These are phyloP conservation scores for Hirtodrosophila histrioides DNA, from an alignment of 2,888 invertebrate species.

Conservation along the genomic window DNA sequence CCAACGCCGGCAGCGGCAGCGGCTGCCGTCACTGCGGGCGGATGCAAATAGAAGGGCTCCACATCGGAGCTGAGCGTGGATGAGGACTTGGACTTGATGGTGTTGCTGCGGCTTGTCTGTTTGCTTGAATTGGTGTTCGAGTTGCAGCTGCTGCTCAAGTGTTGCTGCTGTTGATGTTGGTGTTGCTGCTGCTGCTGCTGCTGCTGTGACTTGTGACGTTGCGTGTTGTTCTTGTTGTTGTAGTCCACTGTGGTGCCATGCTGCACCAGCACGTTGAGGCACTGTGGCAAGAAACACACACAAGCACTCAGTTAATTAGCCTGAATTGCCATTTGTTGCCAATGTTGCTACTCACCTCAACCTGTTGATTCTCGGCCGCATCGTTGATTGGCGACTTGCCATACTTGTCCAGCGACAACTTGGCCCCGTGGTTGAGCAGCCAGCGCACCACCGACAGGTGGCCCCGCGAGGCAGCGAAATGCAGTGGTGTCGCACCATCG, in stretches of 20 bases:
- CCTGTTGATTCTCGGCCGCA: constrained; percentile 95
- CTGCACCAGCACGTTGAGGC: constrained; percentile 91
- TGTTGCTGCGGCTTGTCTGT: constrained; percentile 83
- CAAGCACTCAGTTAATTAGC: background rate
- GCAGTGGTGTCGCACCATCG: constrained; percentile 94
- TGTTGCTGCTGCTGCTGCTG: constrained; percentile 60
- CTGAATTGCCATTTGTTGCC: background rate
- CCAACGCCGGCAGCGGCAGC: constrained; percentile 41
- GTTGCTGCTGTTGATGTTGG: constrained; percentile 61
- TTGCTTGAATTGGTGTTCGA: constrained; percentile 82
- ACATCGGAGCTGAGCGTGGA: constrained; percentile 84
- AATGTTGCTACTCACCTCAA: constrained; percentile 87
- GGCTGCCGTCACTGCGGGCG: constrained; percentile 85
- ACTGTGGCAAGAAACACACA: constrained; percentile 85
- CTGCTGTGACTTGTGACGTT: constrained; percentile 72
- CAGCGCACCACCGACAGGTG: constrained; percentile 92
- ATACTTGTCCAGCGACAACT: constrained; percentile 92
- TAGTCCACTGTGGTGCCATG: constrained; percentile 90
- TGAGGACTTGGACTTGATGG: constrained; percentile 84
- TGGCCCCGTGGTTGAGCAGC: constrained; percentile 93
- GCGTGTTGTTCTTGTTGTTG: constrained; percentile 74
- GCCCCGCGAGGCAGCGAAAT: constrained; percentile 94
- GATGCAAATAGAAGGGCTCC: constrained; percentile 91
- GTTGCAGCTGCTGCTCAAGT: constrained; percentile 74
- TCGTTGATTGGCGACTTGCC: constrained; percentile 96